Evolutionary conservation across 2,113 vertebrate genomes (phyloP).

Genomic region (Alethe castanea): DNA sequence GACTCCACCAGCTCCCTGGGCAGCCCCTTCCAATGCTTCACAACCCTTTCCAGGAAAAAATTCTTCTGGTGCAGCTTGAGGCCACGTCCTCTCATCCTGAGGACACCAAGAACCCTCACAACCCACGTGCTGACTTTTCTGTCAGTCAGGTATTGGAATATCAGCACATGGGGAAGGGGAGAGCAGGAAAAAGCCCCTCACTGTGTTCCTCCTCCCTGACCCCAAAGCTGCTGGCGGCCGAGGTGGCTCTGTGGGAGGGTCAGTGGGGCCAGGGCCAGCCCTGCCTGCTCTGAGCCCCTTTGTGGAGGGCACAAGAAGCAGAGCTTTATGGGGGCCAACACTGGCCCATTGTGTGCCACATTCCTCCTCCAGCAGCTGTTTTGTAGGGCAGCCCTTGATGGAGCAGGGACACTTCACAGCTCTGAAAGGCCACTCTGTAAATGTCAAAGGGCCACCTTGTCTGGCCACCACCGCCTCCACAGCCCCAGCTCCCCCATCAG

Average conservation of each 20-base stretch:
- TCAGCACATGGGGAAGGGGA: not conserved
- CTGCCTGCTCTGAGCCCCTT: conserved; percentile 49
- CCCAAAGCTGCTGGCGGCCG: not conserved
- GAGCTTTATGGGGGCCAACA: conserved; percentile 72
- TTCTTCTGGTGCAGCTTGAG: not conserved
- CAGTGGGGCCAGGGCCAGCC: not conserved
- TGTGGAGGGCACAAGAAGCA: conserved; percentile 59
- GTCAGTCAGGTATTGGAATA: not conserved
- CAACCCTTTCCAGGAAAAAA: not conserved
- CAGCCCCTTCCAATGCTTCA: not conserved
- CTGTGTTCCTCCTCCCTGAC: not conserved
- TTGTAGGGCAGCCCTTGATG: conserved; percentile 38
- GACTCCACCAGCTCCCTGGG: not conserved
- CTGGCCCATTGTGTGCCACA: conserved; percentile 70
- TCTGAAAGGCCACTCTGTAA: conserved; percentile 56
- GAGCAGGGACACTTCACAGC: conserved; percentile 48
- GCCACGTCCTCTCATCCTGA: not conserved
- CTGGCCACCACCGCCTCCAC: not conserved
- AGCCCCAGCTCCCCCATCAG: fast-evolving
- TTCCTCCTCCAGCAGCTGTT: conserved; percentile 63
- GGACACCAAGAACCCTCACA: not conserved
- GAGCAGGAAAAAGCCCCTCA: not conserved
- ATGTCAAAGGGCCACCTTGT: conserved; percentile 67
- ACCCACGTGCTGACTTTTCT: not conserved
- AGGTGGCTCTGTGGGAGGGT: not conserved